Evolutionary conservation across 2,888 invertebrate species (phyloP).

Genomic region (Pseudolycoriella hygida): DNA sequence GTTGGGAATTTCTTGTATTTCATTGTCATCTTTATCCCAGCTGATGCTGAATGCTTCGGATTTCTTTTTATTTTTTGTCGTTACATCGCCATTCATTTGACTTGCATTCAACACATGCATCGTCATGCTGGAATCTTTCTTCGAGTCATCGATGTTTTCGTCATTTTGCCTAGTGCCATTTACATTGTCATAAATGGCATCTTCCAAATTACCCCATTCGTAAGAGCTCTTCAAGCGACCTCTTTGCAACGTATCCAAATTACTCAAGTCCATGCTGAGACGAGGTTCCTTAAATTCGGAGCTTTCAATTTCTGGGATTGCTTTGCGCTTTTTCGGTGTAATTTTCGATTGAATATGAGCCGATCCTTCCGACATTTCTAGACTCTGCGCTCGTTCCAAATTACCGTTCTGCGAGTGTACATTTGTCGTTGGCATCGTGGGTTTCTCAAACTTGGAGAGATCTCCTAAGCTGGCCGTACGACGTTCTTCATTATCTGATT

Average conservation of each 20-base stretch:
- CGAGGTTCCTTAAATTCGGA: conserved; percentile 21
- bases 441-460: conserved; percentile 46
- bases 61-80: neutral
- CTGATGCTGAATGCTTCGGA: neutral
- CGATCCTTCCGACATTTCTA: conserved; percentile 44
- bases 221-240: conserved; percentile 53
- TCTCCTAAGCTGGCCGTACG: conserved; percentile 68
- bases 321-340: conserved; percentile 47
- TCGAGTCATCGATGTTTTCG: neutral
- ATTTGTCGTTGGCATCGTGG: conserved; percentile 16
- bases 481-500: conserved; percentile 41
- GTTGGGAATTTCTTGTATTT: neutral
- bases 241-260: conserved; percentile 46
- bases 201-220: conserved; percentile 59
- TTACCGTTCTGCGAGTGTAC: conserved; percentile 30
- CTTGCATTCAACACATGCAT: conserved; percentile 11
- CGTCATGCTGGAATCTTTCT: neutral
- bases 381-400: conserved; percentile 59
- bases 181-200: conserved; percentile 44
- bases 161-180: conserved; percentile 9
- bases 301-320: conserved; percentile 31
- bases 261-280: conserved; percentile 30
- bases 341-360: conserved; percentile 16
- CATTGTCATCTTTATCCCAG: neutral
- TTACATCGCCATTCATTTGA: conserved; percentile 3